Conservation (phyloP, 2,113 vertebrate genomes). For the Ovibos moschatus region DNA sequence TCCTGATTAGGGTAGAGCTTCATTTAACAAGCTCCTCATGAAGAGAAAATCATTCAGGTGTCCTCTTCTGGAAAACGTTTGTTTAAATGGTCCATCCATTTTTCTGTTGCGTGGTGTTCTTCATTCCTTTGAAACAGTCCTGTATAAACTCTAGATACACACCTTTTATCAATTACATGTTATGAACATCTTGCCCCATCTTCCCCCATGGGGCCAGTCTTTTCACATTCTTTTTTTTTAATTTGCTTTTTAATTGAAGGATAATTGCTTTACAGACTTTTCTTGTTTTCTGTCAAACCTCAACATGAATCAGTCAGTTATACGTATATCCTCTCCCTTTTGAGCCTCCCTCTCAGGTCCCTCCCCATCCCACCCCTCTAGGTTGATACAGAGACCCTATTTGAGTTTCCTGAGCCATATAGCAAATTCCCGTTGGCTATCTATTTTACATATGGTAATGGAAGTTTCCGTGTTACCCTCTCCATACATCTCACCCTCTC, state of each 20-base stretch:
- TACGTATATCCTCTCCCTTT: neutral
- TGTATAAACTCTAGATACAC: neutral
- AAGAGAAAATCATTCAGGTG: neutral
- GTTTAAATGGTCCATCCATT: neutral
- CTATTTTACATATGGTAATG: neutral
- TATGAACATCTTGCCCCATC: neutral
- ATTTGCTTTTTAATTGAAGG: neutral
- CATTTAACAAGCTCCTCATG: neutral
- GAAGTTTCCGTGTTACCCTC: neutral
- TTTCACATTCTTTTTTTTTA: neutral
- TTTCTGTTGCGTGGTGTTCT: neutral
- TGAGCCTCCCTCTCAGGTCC: neutral
- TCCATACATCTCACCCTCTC: neutral
- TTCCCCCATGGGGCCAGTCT: neutral
- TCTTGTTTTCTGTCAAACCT: neutral
- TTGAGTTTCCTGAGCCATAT: neutral
- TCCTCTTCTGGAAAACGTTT: neutral
- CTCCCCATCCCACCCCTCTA: neutral
- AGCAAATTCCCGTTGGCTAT: neutral
- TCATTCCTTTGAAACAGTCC: neutral
- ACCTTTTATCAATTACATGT: neutral
- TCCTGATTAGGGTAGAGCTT: neutral
- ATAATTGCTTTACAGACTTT: neutral
- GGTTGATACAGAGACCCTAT: neutral
- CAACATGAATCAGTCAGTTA: neutral